These are phyloP conservation scores for Amyelois transitella DNA, from an alignment of 1,140 invertebrate genomes.

Conservation along the genomic window DNA sequence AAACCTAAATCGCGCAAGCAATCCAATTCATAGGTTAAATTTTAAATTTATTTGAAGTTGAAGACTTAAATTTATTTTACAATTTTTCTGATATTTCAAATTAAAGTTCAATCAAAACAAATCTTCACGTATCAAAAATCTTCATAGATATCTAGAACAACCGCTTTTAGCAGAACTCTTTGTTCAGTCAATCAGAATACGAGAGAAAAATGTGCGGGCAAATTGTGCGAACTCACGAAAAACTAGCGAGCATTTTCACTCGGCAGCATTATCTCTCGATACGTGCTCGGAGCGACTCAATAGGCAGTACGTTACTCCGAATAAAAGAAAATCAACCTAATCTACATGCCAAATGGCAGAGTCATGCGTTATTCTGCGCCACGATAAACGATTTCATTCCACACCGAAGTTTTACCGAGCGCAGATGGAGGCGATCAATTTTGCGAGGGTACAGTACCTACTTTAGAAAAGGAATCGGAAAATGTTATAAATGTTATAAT, in stretches of 20 bases:
- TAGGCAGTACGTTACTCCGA: background rate
- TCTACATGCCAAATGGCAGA: conserved; percentile 21
- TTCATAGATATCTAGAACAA: too few species aligned
- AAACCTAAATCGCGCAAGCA: too few species aligned
- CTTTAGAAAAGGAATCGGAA: background rate
- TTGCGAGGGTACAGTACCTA: background rate
- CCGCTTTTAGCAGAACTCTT: background rate
- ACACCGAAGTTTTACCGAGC: conserved; percentile 14
- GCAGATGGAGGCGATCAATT: background rate
- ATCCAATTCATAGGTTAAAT: too few species aligned
- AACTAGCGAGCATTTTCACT: background rate
- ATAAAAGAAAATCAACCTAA: conserved; percentile 15
- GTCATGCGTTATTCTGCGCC: conserved; percentile 21
- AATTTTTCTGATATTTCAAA: too few species aligned
- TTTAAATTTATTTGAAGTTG: too few species aligned
- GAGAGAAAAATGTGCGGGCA: background rate
- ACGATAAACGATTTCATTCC: conserved; percentile 31
- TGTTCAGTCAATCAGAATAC: background rate
- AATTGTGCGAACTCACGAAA: background rate
- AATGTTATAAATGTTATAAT: background rate
- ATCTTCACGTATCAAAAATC: too few species aligned
- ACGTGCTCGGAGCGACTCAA: background rate
- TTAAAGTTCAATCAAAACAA: too few species aligned
- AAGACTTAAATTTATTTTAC: too few species aligned
- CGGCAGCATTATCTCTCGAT: background rate